Conservation (phyloP, 1,140 invertebrate species). For the Pantala flavescens region DNA sequence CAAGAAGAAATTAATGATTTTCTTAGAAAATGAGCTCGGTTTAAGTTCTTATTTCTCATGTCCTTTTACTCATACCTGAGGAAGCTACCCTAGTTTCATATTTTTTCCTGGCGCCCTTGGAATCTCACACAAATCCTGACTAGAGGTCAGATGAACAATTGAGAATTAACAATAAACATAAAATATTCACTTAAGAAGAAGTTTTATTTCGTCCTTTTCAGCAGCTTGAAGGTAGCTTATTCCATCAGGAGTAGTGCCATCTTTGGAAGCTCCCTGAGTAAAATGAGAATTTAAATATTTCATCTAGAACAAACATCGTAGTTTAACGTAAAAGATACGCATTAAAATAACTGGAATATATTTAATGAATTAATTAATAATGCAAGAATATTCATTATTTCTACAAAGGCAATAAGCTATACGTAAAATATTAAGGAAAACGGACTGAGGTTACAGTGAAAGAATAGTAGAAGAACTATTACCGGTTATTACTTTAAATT, state of each 20-base stretch:
- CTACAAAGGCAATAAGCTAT: too few relatives aligned
- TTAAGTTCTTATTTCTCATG: neutral
- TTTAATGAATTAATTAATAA: too few relatives aligned
- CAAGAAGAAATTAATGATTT: too few relatives aligned
- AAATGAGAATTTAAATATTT: too few relatives aligned
- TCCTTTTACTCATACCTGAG: neutral
- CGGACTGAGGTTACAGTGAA: too few relatives aligned
- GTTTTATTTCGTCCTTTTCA: conserved; percentile 85
- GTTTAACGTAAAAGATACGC: too few relatives aligned
- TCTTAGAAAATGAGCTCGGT: neutral
- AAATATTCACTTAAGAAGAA: conserved; percentile 42
- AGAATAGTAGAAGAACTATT: too few relatives aligned
- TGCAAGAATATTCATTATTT: too few relatives aligned
- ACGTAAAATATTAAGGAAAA: too few relatives aligned
- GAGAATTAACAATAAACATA: neutral
- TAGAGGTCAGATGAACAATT: conserved; percentile 3
- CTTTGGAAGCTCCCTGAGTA: conserved; percentile 68
- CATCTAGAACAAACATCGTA: too few relatives aligned
- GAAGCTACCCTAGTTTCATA: neutral
- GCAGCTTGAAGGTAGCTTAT: conserved; percentile 75
- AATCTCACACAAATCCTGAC: neutral
- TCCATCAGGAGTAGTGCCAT: conserved; percentile 76
- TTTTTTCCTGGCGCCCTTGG: neutral
- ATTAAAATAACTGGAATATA: too few relatives aligned
- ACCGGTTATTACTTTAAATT: too few relatives aligned